phyloP scores from a whole-genome alignment of 2,113 vertebrate species.

The Uria lomvia region DNA sequence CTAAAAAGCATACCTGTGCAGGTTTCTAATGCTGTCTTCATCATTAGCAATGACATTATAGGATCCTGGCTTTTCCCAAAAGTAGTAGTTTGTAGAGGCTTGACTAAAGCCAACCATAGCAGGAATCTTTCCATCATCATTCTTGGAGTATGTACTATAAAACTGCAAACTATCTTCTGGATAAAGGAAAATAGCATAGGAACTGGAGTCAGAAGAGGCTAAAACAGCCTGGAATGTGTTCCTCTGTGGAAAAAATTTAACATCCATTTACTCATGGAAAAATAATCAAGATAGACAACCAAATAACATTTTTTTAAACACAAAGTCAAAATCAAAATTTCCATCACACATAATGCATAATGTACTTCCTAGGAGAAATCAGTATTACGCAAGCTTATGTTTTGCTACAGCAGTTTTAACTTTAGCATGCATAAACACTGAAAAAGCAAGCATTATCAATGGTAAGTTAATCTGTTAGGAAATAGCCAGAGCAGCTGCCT shows the following conservation, averaged over 20 bases:
- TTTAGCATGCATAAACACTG: neutral
- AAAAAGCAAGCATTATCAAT: neutral
- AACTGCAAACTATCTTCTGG: conserved; percentile 85
- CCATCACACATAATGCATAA: neutral
- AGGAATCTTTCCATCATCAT: conserved; percentile 26
- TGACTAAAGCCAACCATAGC: conserved; percentile 86
- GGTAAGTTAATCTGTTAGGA: neutral
- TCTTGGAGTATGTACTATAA: conserved; percentile 73
- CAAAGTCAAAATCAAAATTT: neutral
- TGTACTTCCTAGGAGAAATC: neutral
- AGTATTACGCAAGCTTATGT: neutral
- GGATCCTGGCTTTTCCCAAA: conserved; percentile 73
- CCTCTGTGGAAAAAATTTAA: conserved; percentile 74
- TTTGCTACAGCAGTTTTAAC: neutral
- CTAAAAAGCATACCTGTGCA: conserved; percentile 79
- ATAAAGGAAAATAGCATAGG: conserved; percentile 90
- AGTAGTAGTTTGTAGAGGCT: conserved; percentile 71
- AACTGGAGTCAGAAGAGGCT: conserved; percentile 80
- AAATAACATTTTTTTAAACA: neutral
- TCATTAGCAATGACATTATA: conserved; percentile 82
- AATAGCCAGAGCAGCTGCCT: neutral
- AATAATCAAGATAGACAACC: neutral
- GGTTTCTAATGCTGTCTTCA: conserved; percentile 76
- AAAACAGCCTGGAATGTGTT: conserved; percentile 93
- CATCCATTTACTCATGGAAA: neutral